Base-by-base conservation (phyloP, 2,888 invertebrate species). In the Endotricha flammealis region DNA sequence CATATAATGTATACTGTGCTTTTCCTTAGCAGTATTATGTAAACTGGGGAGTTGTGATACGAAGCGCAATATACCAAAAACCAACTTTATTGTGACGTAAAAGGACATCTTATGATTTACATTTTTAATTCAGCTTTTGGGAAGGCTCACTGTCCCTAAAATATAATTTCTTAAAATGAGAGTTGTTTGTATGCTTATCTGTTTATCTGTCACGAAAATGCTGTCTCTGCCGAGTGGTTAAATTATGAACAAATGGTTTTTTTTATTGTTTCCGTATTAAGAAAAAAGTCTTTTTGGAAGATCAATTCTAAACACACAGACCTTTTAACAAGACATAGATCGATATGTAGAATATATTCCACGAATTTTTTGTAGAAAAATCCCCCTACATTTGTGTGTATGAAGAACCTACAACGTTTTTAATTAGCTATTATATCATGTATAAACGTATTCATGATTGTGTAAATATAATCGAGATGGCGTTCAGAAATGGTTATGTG, bases 401-500 rank as follows among this genome's bases (percentile, higher is more conserved):
- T n/a, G n/a, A n/a, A n/a, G n/a, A n/a, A n/a, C n/a, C n/a, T n/a
- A n/a, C n/a, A n/a, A n/a, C n/a, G n/a, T n/a, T n/a, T n/a, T n/a
- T n/a, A n/a, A n/a, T n/a, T n/a, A n/a, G n/a, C n/a, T n/a, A n/a
- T n/a, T n/a, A n/a, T n/a, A n/a, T n/a, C n/a, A n/a, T n/a, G n/a
- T n/a, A n/a, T n/a, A n/a, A n/a, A n/a, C n/a, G n/a, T n/a, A n/a
- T n/a, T n/a, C n/a, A n/a, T n/a, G n/a, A n/a, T n/a, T n/a, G n/a
- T n/a, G n/a, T n/a, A n/a, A n/a, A n/a, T 12, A 25, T 32, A 32
- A 32, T 32, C 31, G 31, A 22, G 31, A 13, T 23, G 9, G 32
- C 24, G 14, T 25, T 16, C 24, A 24, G 16, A 25, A 32, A 25
- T 13, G 25, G 22, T 38, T 40, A 31, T 36, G 32, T 32, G 36